phyloP scores from a whole-genome alignment of 2,797 vertebrate genomes.

The Hippopotamyrus pictus region DNA sequence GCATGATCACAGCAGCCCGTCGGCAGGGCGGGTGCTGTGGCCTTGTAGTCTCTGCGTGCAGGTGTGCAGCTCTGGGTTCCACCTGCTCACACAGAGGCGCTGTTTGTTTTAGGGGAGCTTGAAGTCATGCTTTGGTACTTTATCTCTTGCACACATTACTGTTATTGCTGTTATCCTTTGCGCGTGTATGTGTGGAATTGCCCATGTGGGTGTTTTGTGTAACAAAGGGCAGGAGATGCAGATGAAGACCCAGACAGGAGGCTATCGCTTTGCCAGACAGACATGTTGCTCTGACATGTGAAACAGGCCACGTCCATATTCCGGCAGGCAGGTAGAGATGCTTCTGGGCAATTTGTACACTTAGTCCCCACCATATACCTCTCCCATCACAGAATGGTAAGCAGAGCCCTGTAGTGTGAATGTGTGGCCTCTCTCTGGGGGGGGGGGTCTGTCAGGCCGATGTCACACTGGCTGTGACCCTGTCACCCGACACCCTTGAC shows the following conservation, averaged over 20 bases:
- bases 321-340: neutral
- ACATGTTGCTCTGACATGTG: neutral
- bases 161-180: neutral
- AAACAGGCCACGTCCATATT: neutral
- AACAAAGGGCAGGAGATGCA: neutral
- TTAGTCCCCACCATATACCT: neutral
- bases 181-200: slow-evolving; percentile 32
- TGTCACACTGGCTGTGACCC: neutral
- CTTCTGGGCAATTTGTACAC: neutral
- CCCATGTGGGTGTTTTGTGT: slow-evolving; percentile 20
- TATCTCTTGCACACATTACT: neutral
- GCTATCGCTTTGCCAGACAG: neutral
- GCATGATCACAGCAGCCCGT: neutral
- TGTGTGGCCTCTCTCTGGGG: neutral
- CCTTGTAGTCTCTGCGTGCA: neutral
- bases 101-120: neutral
- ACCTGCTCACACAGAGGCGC: neutral
- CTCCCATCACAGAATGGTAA: neutral
- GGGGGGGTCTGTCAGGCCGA: neutral
- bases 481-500: neutral
- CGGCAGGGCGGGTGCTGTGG: neutral
- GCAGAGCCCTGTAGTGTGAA: neutral
- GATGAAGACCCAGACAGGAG: neutral
- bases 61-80: neutral
- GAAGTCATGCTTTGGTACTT: neutral